Percentiles rank a stretch among this genome's conserved stretches.
These are phyloP conservation scores for Pelagia noctiluca DNA, from an alignment of 30 jellyfish, hydroid and myxozoan genomes.

Conservation along the genomic window DNA sequence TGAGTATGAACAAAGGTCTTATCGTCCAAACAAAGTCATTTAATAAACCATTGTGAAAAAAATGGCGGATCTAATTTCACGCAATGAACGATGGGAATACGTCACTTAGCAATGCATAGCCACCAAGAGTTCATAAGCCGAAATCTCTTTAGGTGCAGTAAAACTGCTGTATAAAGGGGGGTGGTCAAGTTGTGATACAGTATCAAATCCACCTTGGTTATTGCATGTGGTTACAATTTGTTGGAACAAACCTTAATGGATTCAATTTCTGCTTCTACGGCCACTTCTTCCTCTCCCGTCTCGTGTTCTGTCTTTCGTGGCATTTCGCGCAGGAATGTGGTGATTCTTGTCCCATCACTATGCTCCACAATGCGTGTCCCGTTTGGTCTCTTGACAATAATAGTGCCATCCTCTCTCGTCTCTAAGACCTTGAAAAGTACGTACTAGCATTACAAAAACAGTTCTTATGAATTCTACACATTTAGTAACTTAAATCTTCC, in stretches of 20 bases:
- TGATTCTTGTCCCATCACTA: constrained; percentile 91
- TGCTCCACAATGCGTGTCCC: constrained; percentile 79
- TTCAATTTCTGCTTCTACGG: constrained; percentile 18
- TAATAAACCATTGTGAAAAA: background rate
- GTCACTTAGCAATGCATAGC: too few relatives aligned
- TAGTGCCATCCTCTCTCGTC: constrained; percentile 94
- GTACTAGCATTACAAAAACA: background rate
- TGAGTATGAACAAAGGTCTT: background rate
- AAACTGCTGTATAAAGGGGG: too few relatives aligned
- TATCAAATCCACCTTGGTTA: too few relatives aligned
- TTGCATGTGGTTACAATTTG: too few relatives aligned
- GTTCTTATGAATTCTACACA: background rate
- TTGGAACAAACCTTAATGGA: constrained; percentile 41
- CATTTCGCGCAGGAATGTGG: constrained; percentile 26
- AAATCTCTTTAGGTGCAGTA: too few relatives aligned
- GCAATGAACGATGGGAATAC: too few relatives aligned
- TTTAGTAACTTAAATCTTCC: too few relatives aligned
- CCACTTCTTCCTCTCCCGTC: constrained; percentile 78
- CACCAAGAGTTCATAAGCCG: too few relatives aligned
- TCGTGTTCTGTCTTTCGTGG: constrained; percentile 38
- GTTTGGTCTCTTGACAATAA: constrained; percentile 62
- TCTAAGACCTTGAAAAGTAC: constrained; percentile 40
- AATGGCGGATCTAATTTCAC: too few relatives aligned
- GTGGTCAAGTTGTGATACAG: too few relatives aligned
- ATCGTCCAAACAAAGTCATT: background rate